Conservation (phyloP, 1,140 invertebrate species). For the Panagrolaimus sp. region DNA sequence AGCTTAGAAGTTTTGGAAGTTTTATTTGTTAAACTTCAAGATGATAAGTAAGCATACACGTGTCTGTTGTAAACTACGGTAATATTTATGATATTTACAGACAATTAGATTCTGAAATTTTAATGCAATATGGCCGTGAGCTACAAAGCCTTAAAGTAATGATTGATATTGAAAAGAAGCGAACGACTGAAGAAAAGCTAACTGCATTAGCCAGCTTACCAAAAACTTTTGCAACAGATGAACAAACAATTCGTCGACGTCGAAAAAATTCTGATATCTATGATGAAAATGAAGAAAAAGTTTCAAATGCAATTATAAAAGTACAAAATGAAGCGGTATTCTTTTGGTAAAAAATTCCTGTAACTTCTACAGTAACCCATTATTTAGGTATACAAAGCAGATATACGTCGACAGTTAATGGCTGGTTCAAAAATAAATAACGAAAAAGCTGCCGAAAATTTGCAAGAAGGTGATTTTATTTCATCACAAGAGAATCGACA, state of each 20-base stretch:
- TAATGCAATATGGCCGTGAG: slow-evolving; percentile 44
- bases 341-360: background rate
- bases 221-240: slow-evolving; percentile 16
- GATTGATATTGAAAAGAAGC: slow-evolving; percentile 42
- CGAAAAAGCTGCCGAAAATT: background rate
- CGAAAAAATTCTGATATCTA: background rate
- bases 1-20: slow-evolving; percentile 17
- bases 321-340: slow-evolving; percentile 18
- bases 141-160: slow-evolving; percentile 41
- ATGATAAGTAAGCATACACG: slow-evolving; percentile 20
- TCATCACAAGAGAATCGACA: slow-evolving; percentile 36
- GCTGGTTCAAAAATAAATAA: slow-evolving; percentile 19
- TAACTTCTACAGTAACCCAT: background rate
- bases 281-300: slow-evolving; percentile 23
- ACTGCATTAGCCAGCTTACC: slow-evolving; percentile 23
- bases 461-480: background rate
- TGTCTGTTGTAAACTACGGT: background rate
- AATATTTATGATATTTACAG: slow-evolving; percentile 29
- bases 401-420: slow-evolving; percentile 38
- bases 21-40: slow-evolving; percentile 44
- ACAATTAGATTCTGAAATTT: slow-evolving; percentile 28
- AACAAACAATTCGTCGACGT: slow-evolving; percentile 18
- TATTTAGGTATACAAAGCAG: slow-evolving; percentile 37
- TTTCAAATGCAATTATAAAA: slow-evolving; percentile 26
- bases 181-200: slow-evolving; percentile 27